A percentile compares a stretch with the other conserved stretches of the same genome.
These are phyloP conservation scores for Anthophora plumipes DNA, from an alignment of 2,888 invertebrate genomes.

Conservation along the genomic window DNA sequence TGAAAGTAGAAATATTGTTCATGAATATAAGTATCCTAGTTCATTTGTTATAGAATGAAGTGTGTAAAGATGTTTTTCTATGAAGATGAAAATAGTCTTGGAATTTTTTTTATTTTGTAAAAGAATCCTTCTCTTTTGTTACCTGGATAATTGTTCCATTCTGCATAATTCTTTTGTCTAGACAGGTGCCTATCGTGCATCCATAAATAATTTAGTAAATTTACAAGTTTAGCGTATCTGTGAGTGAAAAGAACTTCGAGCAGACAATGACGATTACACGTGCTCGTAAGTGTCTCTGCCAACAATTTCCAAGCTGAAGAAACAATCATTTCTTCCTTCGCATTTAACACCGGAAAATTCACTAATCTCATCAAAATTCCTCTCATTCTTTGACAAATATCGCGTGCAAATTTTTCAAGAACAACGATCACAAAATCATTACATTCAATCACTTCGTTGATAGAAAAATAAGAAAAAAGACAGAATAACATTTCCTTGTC, in stretches of 20 bases:
- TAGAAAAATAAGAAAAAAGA: neutral
- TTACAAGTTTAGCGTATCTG: neutral
- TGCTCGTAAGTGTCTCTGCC: no score
- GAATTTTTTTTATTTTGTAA: neutral
- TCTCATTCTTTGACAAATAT: neutral
- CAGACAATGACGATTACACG: no score
- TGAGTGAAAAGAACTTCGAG: no score
- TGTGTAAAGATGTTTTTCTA: neutral
- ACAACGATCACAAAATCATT: neutral
- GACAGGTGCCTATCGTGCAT: neutral
- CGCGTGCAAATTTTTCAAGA: no score
- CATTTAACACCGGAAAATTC: no score
- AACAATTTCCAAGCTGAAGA: no score
- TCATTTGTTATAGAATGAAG: neutral
- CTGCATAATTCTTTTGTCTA: neutral
- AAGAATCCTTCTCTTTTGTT: neutral
- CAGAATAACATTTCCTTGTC: neutral
- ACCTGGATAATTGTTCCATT: neutral
- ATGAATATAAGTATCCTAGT: neutral
- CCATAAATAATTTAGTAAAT: neutral
- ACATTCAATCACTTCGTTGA: no score
- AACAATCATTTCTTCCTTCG: no score
- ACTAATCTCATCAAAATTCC: neutral
- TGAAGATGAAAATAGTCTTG: neutral
- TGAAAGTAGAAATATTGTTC: no score